Evolutionary conservation across 2,797 vertebrate genomes (phyloP), one percentile per base, ranked within the genome.

Genomic region (Rhinoraja longicauda): DNA sequence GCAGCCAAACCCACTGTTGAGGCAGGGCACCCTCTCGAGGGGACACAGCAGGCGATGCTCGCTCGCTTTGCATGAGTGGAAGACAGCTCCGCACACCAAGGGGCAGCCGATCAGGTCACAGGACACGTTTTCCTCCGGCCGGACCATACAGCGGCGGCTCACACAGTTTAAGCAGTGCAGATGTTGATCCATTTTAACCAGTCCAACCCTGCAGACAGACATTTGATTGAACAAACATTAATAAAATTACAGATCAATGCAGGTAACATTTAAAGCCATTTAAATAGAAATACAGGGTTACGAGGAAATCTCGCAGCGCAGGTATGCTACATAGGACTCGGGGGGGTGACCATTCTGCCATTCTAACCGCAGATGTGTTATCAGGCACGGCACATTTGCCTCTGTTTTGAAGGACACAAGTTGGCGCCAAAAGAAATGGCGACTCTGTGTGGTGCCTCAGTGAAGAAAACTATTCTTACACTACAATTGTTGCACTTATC

Each of bases 91-190:
- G 81, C 99, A 99, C 93, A 99, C 98, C 93, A 98, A 96, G 0
- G 98, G 97, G 92, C 99, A 99, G 94, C 98, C 97, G 90, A 98
- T 96, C 94, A 99, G 96, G 95, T 99, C 97, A 94, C 99, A 99
- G 94, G 98, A 98, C 93, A 98, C 94, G 1, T 97, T 98, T 1
- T 95, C 94, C 94, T 99, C 98, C n/a, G 97, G 97, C 95, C 98
- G 97, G 21, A 96, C 96, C 99, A 99, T 99, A 94, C 99, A 99
- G n/a, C 99, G 96, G 93, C 98, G 97, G 94, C 98, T 99, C 95
- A 99, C 96, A 96, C 99, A 99, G 93, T 98, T 98, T 94, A 98
- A 95, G 96, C 99, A 99, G 95, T 99, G 99, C 10, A 96, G 93
- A 94, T 99, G 99, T 45, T 98, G 96, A 95, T 98, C 98, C 99